Evolutionary conservation across 2,888 invertebrate species (phyloP), one percentile per base, ranked within the genome.

Genomic region (Folsomia manolachei): DNA sequence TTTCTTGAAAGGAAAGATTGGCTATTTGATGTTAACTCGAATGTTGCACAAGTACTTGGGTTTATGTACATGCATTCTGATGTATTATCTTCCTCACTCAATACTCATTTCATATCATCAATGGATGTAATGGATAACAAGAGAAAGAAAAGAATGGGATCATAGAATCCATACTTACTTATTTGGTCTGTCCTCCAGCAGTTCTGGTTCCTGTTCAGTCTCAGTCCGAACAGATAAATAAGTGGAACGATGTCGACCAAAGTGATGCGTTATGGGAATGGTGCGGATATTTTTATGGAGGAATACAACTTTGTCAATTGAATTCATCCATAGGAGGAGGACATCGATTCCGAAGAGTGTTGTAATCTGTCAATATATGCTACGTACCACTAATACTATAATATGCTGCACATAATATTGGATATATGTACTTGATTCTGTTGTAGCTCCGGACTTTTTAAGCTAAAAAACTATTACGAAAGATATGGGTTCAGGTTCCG

Each of bases 1-100:
- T 66, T 66, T 66, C 52, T 66, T n/a, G 65, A 64, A 64, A 64
- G 64, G 64, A 64, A 66, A 66, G 65, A 66, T 66, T 66, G 65
- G 11, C 65, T 27, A 66, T 66, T 66, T 66, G 51, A 66, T 66
- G 65, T 66, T 66, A 66, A 52, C 52, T 66, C 65, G 56, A 56
- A 56, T 56, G 56, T 56, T 56, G 56, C 21, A 56, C 51, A 51
- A 51, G 56, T n/a, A 56, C 56, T 56, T 56, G 7, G 11, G 21
- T 56, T 56, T 56, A 56, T 56, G 56, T 56, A 56, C 56, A n/a
- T n/a, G n/a, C n/a, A 56, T 56, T 56, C 56, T 56, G 56, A 56
- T 19, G 21, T 56, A 56, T 56, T 56, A 56, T 56, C 56, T 39
- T 14, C 39, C 39, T 56, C 56, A 56, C 56, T 56, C 56, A 18